Evolutionary conservation across 2,113 vertebrate species (phyloP).

Genomic region (Solea solea): DNA sequence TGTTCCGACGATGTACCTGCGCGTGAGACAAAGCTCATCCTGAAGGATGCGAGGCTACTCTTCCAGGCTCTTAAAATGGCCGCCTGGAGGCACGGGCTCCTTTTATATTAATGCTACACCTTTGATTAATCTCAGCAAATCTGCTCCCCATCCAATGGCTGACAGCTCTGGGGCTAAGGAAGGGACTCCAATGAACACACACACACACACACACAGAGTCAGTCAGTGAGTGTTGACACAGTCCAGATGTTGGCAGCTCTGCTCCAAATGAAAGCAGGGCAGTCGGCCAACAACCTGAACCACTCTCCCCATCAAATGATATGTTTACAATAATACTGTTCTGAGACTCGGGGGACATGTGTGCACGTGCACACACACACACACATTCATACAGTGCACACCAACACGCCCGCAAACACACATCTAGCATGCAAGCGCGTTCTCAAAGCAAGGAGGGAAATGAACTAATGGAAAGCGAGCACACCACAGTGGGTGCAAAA

Average conservation of each 20-base stretch:
- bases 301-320: constrained; percentile 83
- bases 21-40: constrained; percentile 38
- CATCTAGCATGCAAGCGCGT: constrained; percentile 25
- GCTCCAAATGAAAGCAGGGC: constrained; percentile 82
- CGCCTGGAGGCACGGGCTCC: constrained; percentile 55
- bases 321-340: constrained; percentile 85
- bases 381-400: neutral
- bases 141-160: constrained; percentile 78
- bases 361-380: constrained; percentile 24
- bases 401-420: constrained; percentile 3
- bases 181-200: constrained; percentile 52
- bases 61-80: constrained; percentile 64
- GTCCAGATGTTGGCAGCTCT: constrained; percentile 86
- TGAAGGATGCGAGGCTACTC: constrained; percentile 43
- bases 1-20: neutral
- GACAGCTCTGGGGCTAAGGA: constrained; percentile 72
- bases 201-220: constrained; percentile 31
- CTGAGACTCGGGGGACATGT: constrained; percentile 71
- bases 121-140: constrained; percentile 84
- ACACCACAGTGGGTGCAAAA: constrained; percentile 58
- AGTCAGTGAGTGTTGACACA: constrained; percentile 82
- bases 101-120: constrained; percentile 77
- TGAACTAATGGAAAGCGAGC: constrained; percentile 72
- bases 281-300: constrained; percentile 83
- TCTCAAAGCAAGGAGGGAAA: constrained; percentile 56